Evolutionary conservation across 2,888 invertebrate genomes (phyloP), one percentile per base, ranked within the genome.

Genomic region (Orthosia gothica): DNA sequence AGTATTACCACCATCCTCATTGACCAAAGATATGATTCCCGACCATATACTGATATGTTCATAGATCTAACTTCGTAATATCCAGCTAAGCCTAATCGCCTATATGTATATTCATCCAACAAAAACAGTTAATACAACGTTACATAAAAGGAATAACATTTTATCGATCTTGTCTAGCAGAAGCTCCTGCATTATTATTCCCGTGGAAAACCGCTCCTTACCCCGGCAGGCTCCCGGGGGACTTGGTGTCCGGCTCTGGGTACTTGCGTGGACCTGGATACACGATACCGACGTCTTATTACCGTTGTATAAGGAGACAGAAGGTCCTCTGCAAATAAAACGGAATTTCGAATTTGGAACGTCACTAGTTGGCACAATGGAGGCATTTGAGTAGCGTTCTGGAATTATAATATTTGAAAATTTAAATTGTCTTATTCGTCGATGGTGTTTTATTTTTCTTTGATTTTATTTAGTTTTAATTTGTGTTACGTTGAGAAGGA

Each of bases 141-240:
- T 69, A 76, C 68, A 70, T 84, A 84, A 70, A 75, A 69, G 76
- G 65, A 76, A 81, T 76, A 81, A 76, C 76, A 76, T 82, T 76
- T 54, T 89, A 91, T 91, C 83, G 91, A 91, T 89, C 86, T 77
- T 69, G 84, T 76, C 88, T 87, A 76, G 79, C 69, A 79, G 81
- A 83, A 82, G 85, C 87, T 87, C 85, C 88, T 89, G 89, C 90
- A 91, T 92, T 93, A 92, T 94, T 93, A 94, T 93, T 91, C 91
- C 83, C 84, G 91, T 89, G 86, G 91, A 92, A 91, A 92, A 91
- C 86, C 87, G 88, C 89, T 91, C 88, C 87, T 89, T 89, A 85
- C 83, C 87, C 80, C 81, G 87, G 78, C 81, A 82, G 54, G 61
- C 50, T 92, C 94, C 89, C 92, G 18, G 11, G 94, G 91, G 94